Conservation (phyloP, 2,888 invertebrate species). For the Cheilosia soror region DNA sequence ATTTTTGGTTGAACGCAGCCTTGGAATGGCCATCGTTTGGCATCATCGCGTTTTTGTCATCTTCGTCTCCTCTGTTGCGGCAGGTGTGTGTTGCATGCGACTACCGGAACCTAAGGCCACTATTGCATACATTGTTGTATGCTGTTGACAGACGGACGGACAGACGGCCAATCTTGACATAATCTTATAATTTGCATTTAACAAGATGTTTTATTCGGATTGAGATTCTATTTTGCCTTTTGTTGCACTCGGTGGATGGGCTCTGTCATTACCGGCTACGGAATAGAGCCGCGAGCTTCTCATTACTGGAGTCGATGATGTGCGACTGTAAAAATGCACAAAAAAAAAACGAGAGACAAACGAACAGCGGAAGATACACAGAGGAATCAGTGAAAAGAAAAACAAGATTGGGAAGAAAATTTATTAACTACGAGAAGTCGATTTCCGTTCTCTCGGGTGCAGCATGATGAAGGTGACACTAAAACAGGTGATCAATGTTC, state of each 20-base stretch:
- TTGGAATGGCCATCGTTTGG: conserved; percentile 28
- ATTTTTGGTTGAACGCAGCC: conserved; percentile 48
- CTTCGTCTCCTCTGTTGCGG: conserved; percentile 17
- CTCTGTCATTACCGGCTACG: conserved; percentile 13
- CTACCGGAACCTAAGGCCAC: conserved; percentile 64
- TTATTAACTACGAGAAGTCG: conserved; percentile 55
- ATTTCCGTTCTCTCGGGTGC: conserved; percentile 49
- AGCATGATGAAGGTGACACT: conserved; percentile 48
- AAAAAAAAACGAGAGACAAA: not conserved
- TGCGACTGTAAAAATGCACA: conserved; percentile 30
- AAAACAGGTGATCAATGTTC: conserved; percentile 36
- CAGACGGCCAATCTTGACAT: conserved; percentile 57
- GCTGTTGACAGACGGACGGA: conserved; percentile 35
- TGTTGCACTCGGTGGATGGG: conserved; percentile 20
- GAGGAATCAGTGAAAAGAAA: conserved; percentile 8
- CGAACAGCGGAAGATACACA: not conserved
- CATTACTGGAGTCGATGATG: conserved; percentile 59
- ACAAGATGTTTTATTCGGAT: conserved; percentile 53
- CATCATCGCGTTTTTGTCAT: conserved; percentile 46
- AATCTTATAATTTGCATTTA: conserved; percentile 72
- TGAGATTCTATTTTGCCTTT: conserved; percentile 17
- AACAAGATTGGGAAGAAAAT: conserved; percentile 28
- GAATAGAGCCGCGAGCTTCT: conserved; percentile 42
- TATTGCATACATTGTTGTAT: conserved; percentile 29
- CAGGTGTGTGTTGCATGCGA: conserved; percentile 25